phyloP scores from a whole-genome alignment of 2,797 vertebrate species.

The Phataginus tricuspis region DNA sequence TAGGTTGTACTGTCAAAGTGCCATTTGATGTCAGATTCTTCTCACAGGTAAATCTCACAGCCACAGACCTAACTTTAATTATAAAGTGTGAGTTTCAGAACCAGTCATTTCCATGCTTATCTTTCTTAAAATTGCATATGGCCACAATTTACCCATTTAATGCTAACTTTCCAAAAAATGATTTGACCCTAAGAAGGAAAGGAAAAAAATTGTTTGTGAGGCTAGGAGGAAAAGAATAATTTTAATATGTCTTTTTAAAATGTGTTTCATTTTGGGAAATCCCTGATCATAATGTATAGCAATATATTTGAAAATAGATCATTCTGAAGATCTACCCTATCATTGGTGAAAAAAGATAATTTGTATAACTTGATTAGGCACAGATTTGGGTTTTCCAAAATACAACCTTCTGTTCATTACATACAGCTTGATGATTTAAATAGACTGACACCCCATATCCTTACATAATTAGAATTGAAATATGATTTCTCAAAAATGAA shows the following conservation, averaged over 20 bases:
- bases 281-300: neutral
- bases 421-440: slow-evolving; percentile 4
- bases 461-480: slow-evolving; percentile 38
- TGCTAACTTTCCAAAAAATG: slow-evolving; percentile 59
- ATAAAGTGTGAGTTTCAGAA: slow-evolving; percentile 62
- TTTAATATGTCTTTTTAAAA: slow-evolving; percentile 46
- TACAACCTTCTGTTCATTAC: slow-evolving; percentile 16
- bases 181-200: slow-evolving; percentile 17
- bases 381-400: slow-evolving; percentile 42
- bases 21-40: neutral
- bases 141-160: neutral
- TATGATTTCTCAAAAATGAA: slow-evolving; percentile 27
- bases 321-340: slow-evolving; percentile 36
- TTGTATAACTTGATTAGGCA: neutral
- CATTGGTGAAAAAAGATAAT: neutral
- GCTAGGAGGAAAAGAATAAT: slow-evolving; percentile 19
- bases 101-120: neutral
- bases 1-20: neutral
- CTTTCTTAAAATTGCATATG: slow-evolving; percentile 32
- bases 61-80: slow-evolving; percentile 48
- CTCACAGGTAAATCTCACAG: slow-evolving; percentile 3
- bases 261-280: slow-evolving; percentile 51
- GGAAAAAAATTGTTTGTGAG: slow-evolving; percentile 36
- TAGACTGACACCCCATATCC: neutral
- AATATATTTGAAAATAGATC: slow-evolving; percentile 25